Evolutionary conservation across 92 coral and sea anemone species (phyloP).

Genomic region (Phenganax marumi): DNA sequence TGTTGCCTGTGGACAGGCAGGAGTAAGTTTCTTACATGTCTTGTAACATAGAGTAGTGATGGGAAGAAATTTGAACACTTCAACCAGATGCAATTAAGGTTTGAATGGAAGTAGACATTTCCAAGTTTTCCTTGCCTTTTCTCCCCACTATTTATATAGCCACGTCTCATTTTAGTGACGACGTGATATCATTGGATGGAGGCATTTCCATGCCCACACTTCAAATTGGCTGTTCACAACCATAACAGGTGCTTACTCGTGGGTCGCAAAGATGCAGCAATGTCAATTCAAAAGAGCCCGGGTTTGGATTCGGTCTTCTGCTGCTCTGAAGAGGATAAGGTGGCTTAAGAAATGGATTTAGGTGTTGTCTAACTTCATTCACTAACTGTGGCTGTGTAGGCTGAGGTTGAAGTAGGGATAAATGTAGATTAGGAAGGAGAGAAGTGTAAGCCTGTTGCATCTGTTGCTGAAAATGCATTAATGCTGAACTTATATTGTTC

Average conservation of each 20-base stretch:
- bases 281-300: conserved; percentile 43
- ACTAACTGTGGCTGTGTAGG: neutral
- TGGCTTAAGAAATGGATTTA: neutral
- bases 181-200: conserved; percentile 45
- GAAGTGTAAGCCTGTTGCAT: neutral
- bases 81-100: conserved; percentile 35
- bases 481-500: neutral
- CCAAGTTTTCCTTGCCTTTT: conserved; percentile 45
- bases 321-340: conserved; percentile 6
- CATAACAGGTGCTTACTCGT: conserved; percentile 34
- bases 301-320: conserved; percentile 39
- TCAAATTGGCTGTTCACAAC: conserved; percentile 44
- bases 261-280: conserved; percentile 43
- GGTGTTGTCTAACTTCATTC: neutral
- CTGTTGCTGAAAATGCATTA: neutral
- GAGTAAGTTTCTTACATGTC: too few species aligned
- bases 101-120: conserved; percentile 52
- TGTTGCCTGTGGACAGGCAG: too few species aligned
- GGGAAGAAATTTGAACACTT: conserved; percentile 42
- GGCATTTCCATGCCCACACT: conserved; percentile 34
- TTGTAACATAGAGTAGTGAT: conserved; percentile 28
- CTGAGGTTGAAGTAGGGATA: neutral
- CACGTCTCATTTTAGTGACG: conserved; percentile 57
- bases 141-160: conserved; percentile 34
- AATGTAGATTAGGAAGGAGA: neutral